Evolutionary conservation across 2,797 vertebrate species (phyloP), one percentile per base, ranked within the genome.

Genomic region (Choloepus didactylus): DNA sequence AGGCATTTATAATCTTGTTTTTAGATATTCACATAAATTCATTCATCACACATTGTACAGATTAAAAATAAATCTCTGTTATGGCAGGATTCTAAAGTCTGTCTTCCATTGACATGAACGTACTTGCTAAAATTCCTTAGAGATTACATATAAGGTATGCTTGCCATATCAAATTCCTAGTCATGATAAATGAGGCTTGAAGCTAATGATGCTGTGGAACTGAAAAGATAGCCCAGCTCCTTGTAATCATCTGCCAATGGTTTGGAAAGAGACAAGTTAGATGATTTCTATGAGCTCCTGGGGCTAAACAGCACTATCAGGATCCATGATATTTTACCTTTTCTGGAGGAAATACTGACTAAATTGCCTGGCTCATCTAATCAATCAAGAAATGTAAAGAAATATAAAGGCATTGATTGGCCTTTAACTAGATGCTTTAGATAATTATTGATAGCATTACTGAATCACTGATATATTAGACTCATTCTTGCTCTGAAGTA

Each of bases 391-490:
- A 79, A 75, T 1, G 2, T 80, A 80, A 60, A 31, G 56, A 38
- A 82, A 62, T n/a, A 44, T 59, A 23, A 67, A 27, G 2, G 18
- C 49, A 6, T 19, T 3, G 46, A 49, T 29, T 14, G 41, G 15
- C 23, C 35, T 59, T 0, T 4, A 15, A 35, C 19, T 0, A 31
- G 27, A 31, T 49, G 49, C 70, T 95, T 82, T 76, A 46, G 56
- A 67, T 93, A 91, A 87, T 89, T 95, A 44, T 3, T 77, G 44
- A 67, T 6, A 59, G 79, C 41, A 27, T 0, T 97, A 94, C 93
- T 81, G 76, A 96, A 97, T 92, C 38, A 67, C 44, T 46, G 1
- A 93, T 64, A 60, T 84, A 82, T 87, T 90, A 62, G 73, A 21
- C 25, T 29, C 0, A 0, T 44, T 44, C 41, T 44, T 64, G 16